Percentiles rank a stretch among this genome's conserved stretches.
Conservation (phyloP, 2,113 vertebrate genomes). For the Pelecanoides urinatrix region DNA sequence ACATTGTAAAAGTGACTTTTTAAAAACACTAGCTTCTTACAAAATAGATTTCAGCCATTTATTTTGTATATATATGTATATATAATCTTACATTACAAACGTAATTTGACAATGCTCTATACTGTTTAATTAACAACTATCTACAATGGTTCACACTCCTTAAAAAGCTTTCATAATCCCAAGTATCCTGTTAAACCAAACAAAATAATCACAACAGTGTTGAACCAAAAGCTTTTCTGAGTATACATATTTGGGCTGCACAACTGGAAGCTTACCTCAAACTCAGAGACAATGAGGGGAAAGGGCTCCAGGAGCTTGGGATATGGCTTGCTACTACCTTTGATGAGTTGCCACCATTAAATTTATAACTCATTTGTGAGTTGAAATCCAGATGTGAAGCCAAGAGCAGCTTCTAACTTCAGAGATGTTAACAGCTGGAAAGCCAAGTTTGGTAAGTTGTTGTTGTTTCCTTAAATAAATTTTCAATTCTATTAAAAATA, state of each 20-base stretch:
- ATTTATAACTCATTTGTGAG: background rate
- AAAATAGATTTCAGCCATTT: background rate
- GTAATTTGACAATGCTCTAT: background rate
- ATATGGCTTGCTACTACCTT: background rate
- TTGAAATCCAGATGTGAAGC: background rate
- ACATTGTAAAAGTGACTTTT: background rate
- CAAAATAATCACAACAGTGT: background rate
- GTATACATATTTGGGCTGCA: background rate
- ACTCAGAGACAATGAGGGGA: background rate
- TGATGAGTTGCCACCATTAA: background rate
- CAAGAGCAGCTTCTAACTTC: background rate
- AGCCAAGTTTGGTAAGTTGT: background rate
- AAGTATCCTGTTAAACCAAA: background rate
- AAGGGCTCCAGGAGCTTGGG: background rate
- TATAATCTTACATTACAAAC: background rate
- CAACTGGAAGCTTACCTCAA: background rate
- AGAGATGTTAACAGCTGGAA: background rate
- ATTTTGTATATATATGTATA: background rate
- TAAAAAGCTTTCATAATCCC: background rate
- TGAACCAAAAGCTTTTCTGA: background rate
- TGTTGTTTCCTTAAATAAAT: background rate
- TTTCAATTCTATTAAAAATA: conserved; percentile 5
- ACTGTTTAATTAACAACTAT: background rate
- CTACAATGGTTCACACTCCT: background rate
- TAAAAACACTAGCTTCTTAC: background rate